phyloP scores from a whole-genome alignment of 2,888 invertebrate species.

The Pterostichus niger region DNA sequence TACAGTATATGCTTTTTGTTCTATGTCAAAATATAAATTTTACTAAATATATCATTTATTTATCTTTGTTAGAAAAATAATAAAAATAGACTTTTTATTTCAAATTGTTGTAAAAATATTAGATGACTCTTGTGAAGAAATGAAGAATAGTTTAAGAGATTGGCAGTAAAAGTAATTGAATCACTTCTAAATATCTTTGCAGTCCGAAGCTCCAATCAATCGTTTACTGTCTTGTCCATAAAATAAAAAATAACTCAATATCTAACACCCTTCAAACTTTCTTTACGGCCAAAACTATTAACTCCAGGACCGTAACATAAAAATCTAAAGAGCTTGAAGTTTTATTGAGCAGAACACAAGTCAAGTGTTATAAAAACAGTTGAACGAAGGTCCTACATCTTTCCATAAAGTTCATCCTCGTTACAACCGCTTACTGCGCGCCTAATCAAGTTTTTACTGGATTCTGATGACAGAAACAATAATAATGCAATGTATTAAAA shows the following conservation, averaged over 20 bases:
- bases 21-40: too few relatives aligned
- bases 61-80: too few relatives aligned
- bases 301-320: constrained; percentile 18
- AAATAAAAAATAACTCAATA: constrained; percentile 39
- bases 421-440: background rate
- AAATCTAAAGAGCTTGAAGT: constrained; percentile 36
- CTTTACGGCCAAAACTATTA: constrained; percentile 38
- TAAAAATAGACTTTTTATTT: too few relatives aligned
- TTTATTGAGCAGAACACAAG: constrained; percentile 48
- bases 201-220: constrained; percentile 17
- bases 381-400: constrained; percentile 3
- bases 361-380: constrained; percentile 24
- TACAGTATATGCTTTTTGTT: too few relatives aligned
- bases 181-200: constrained; percentile 12
- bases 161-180: constrained; percentile 37
- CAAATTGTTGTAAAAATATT: background rate
- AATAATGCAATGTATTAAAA: constrained; percentile 51
- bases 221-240: constrained; percentile 6
- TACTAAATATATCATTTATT: too few relatives aligned
- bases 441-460: constrained; percentile 38
- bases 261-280: constrained; percentile 42
- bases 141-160: constrained; percentile 10
- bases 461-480: constrained; percentile 48
- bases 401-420: constrained; percentile 10
- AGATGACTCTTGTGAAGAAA: background rate